Conservation (phyloP, 2,888 invertebrate genomes). For the Prosopocoilus inquinatus region DNA sequence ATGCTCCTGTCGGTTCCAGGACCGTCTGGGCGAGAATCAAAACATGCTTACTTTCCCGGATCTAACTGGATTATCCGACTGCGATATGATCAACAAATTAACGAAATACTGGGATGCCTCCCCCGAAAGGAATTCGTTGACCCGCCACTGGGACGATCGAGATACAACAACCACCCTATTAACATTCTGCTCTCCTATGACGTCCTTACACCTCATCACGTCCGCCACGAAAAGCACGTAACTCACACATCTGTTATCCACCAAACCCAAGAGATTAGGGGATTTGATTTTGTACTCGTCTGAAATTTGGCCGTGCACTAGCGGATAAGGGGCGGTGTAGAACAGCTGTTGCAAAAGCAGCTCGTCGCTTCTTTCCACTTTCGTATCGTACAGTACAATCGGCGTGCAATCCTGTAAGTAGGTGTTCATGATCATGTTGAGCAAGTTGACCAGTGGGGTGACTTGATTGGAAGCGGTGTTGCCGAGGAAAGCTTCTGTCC, state of each 20-base stretch:
- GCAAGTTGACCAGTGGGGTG: slow-evolving; percentile 59
- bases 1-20: too few relatives aligned
- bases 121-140: slow-evolving; percentile 67
- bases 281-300: slow-evolving; percentile 52
- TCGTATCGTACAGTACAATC: slow-evolving; percentile 65
- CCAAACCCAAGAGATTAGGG: slow-evolving; percentile 48
- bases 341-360: slow-evolving; percentile 60
- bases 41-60: not conserved
- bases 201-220: slow-evolving; percentile 57
- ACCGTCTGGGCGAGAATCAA: too few relatives aligned
- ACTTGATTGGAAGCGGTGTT: slow-evolving; percentile 50
- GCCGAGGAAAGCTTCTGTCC: slow-evolving; percentile 42
- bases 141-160: slow-evolving; percentile 71
- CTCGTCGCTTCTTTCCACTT: slow-evolving; percentile 57
- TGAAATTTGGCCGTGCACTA: slow-evolving; percentile 62
- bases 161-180: slow-evolving; percentile 68
- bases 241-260: slow-evolving; percentile 57
- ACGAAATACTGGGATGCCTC: slow-evolving; percentile 63
- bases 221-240: slow-evolving; percentile 68
- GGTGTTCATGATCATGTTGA: slow-evolving; percentile 59
- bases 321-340: slow-evolving; percentile 56
- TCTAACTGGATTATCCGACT: slow-evolving; percentile 47
- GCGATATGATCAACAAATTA: slow-evolving; percentile 68
- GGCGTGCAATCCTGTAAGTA: slow-evolving; percentile 66
- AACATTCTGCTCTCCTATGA: slow-evolving; percentile 62